Conservation (phyloP, 53 echinoderm and acorn worm genomes). For the Astropecten irregularis region DNA sequence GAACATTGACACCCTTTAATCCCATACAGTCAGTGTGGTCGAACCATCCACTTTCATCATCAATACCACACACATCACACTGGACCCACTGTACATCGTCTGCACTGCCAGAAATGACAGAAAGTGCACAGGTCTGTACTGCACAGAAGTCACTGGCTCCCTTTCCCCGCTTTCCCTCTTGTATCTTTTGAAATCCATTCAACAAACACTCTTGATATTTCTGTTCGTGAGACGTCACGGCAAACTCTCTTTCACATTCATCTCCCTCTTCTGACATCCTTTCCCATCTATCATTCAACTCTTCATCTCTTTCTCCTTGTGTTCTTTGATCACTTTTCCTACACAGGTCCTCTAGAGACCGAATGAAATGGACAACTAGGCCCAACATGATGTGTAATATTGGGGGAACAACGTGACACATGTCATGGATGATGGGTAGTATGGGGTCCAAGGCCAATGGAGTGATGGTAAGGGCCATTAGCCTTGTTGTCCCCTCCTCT, state of each 20-base stretch:
- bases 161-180: too few relatives aligned
- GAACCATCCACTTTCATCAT: slow-evolving; percentile 12
- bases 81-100: too few relatives aligned
- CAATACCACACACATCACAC: neutral
- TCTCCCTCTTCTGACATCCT: neutral
- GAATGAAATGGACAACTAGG: slow-evolving; percentile 35
- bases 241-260: neutral
- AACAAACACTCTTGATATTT: neutral
- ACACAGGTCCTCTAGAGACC: slow-evolving; percentile 39
- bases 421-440: neutral
- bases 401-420: slow-evolving; percentile 23
- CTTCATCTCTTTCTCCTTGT: slow-evolving; percentile 28
- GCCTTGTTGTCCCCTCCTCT: slow-evolving; percentile 11
- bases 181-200: too few relatives aligned
- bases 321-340: slow-evolving; percentile 35
- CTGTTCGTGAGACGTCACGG: neutral
- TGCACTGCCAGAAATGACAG: too few relatives aligned
- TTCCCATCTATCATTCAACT: slow-evolving; percentile 42
- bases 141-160: too few relatives aligned
- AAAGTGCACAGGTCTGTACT: too few relatives aligned
- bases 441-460: neutral
- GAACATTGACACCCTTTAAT: too few relatives aligned
- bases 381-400: slow-evolving; percentile 52
- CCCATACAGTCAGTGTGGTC: neutral
- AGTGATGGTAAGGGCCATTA: neutral